Conservation (phyloP, 1,140 invertebrate genomes). For the Drosophila equinoxialis region DNA sequence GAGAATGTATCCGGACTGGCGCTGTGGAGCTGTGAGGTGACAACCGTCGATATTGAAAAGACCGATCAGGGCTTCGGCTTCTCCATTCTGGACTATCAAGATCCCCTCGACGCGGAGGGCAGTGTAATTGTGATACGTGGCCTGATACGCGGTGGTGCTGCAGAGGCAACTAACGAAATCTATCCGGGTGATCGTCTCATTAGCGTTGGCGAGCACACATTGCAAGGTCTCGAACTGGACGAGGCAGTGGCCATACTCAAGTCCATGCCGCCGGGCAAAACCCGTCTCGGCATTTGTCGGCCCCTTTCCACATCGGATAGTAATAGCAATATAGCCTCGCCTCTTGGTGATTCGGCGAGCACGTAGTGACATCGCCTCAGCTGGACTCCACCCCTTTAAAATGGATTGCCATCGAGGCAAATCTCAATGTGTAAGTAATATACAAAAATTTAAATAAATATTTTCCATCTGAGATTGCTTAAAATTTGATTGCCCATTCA, state of each 20-base stretch:
- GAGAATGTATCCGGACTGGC: constrained; percentile 95
- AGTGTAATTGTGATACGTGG: constrained; percentile 97
- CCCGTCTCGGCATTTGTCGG: constrained; percentile 93
- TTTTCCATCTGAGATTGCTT: background rate
- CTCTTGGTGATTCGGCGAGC: constrained; percentile 73
- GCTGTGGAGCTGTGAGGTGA: constrained; percentile 95
- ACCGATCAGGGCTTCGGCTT: constrained; percentile 96
- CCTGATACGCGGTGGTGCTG: constrained; percentile 95
- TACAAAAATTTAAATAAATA: too few species aligned
- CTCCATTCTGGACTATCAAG: constrained; percentile 97
- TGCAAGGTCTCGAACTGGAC: constrained; percentile 94
- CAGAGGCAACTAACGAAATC: constrained; percentile 93
- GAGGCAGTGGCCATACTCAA: constrained; percentile 95
- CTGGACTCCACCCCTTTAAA: constrained; percentile 9
- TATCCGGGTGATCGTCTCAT: constrained; percentile 96
- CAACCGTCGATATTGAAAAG: constrained; percentile 93
- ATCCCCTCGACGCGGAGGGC: constrained; percentile 93
- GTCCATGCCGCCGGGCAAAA: constrained; percentile 91
- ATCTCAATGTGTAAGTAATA: constrained; percentile 66
- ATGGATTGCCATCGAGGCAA: constrained; percentile 17
- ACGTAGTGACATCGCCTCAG: constrained; percentile 69
- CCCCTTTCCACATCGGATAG: constrained; percentile 86
- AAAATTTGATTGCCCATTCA: background rate
- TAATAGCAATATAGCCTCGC: constrained; percentile 84
- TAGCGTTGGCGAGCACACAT: constrained; percentile 92